phyloP scores from a whole-genome alignment of 2,113 vertebrate genomes.

The Odocoileus hemionus region DNA sequence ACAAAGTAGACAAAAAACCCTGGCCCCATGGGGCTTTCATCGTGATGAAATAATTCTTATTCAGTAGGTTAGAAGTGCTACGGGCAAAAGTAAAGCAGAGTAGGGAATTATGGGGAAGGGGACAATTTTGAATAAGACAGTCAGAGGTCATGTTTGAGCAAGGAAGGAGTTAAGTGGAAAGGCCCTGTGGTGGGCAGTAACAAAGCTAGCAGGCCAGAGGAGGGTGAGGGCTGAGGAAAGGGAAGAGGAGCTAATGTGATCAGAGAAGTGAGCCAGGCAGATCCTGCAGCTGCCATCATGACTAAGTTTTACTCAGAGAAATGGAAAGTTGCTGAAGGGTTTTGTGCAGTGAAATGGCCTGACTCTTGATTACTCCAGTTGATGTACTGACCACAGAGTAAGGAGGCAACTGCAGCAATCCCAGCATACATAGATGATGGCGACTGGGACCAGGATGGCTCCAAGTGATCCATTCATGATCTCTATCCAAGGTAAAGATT shows the following conservation, averaged over 20 bases:
- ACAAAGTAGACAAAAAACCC: background rate
- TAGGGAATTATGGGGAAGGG: background rate
- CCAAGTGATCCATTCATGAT: background rate
- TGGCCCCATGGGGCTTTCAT: background rate
- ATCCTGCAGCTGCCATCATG: too few species aligned
- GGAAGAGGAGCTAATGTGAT: background rate
- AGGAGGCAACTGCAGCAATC: background rate
- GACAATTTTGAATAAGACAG: background rate
- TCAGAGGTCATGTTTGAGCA: background rate
- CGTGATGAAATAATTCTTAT: background rate
- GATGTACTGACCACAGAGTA: background rate
- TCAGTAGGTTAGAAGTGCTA: too few species aligned
- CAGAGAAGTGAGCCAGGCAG: background rate
- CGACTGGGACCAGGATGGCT: background rate
- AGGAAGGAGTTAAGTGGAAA: background rate
- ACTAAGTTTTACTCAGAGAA: background rate
- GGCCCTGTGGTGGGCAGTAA: background rate
- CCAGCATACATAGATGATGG: background rate
- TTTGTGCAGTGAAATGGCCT: background rate
- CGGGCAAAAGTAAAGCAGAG: background rate
- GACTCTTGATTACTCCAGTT: background rate
- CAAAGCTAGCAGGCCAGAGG: background rate
- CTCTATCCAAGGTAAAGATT: background rate
- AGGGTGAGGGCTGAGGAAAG: background rate
- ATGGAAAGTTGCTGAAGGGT: background rate